Conservation (phyloP, 2,113 vertebrate species). For the Pedetes capensis region DNA sequence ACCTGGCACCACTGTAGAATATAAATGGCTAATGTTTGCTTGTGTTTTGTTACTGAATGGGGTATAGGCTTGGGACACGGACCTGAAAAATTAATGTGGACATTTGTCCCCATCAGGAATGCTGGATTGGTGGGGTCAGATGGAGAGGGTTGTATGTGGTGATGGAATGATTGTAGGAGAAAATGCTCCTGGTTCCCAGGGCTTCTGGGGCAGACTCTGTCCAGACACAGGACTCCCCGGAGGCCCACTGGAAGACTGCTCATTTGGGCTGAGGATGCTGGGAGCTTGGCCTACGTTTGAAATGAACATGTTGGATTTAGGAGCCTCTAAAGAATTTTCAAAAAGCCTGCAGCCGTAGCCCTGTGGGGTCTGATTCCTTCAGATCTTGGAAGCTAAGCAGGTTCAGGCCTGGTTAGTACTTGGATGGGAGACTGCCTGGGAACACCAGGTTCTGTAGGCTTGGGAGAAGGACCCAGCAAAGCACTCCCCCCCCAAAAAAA, state of each 20-base stretch:
- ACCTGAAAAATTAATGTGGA: neutral
- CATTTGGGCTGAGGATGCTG: neutral
- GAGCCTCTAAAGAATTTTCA: no score
- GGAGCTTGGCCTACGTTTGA: neutral
- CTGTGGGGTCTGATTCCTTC: no score
- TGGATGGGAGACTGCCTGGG: no score
- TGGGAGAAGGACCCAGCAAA: no score
- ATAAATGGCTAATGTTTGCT: neutral
- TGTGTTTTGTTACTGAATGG: neutral
- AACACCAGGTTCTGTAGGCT: no score
- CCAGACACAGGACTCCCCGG: neutral
- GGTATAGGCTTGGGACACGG: neutral
- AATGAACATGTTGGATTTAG: neutral
- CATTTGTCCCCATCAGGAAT: neutral
- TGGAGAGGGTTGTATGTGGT: neutral
- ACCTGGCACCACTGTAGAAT: neutral
- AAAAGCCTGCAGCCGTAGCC: no score
- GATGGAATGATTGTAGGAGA: neutral
- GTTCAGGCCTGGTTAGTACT: no score
- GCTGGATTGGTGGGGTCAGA: accelerated
- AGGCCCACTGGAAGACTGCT: neutral
- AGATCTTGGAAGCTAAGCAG: no score
- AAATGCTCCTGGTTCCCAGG: neutral
- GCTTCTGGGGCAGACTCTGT: neutral
- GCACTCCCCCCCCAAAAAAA: no score